Base-by-base conservation (phyloP, 2,888 invertebrate species). In the Mactromeris polynyma region DNA sequence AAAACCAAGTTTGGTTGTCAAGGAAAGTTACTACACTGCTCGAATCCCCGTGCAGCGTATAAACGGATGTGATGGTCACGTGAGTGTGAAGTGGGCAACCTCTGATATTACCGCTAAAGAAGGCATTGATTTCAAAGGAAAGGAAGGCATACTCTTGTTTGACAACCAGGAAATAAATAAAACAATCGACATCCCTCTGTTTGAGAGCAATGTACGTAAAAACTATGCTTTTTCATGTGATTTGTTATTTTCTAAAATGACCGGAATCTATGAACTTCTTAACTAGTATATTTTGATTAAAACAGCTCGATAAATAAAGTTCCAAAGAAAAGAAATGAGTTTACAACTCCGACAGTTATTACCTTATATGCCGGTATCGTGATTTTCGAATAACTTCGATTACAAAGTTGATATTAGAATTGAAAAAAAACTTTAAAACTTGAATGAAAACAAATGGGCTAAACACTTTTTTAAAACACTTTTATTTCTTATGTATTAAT, bases 91-190 rank as follows among this genome's bases (percentile, higher is more conserved):
- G 85, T 97, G 97, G 97, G 96, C 96, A 90, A 97, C 97, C 0
- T 96, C 97, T 88, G 97, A 97, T 94, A 97, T 97, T 85, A 97
- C 97, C 3, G 97, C 97, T 3, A 96, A 97, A 64, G 96, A 96
- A 78, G 97, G 97, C 14, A 96, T 96, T 86, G 97, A 97, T 95
- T 97, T 97, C 93, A 93, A 96, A 40, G 97, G 97, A 0, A 97
- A 97, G 0, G 97, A 97, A 92, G 97, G 97, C n/a, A 96, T 96
- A 38, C 94, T 97, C 9, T 80, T 92, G 46, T 97, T 97, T 90
- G 96, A 96, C 64, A 96, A 96, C 89, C 96, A 97, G 87, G 97
- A 97, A 96, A 97, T 96, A 7, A 96, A 97, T 89, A 97, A 97
- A 93, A 96, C 96, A 83, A 96, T 97, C 86, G 97, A 97, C 91